These are phyloP conservation scores for Periphyllus acericola DNA, from an alignment of 2,888 invertebrate genomes.

Conservation along the genomic window DNA sequence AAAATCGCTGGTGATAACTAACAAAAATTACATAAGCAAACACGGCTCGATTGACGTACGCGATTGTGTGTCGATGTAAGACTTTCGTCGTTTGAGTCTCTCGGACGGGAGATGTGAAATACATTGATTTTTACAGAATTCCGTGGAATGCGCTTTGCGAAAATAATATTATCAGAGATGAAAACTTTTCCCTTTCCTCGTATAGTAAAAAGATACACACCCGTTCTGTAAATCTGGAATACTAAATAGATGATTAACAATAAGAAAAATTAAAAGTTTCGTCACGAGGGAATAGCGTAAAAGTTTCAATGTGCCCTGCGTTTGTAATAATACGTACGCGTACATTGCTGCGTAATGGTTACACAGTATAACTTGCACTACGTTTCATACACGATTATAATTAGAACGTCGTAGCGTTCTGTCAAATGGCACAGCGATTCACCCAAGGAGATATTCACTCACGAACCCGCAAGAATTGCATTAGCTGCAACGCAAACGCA, in stretches of 20 bases:
- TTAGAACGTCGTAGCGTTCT: neutral
- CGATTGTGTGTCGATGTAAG: neutral
- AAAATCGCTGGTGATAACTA: too few species aligned
- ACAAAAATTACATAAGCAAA: neutral
- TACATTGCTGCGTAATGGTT: neutral
- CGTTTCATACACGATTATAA: too few species aligned
- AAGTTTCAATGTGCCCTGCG: neutral
- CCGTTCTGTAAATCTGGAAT: neutral
- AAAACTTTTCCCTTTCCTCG: neutral
- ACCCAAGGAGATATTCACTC: neutral
- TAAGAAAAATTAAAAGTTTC: slow-evolving; percentile 34
- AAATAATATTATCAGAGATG: neutral
- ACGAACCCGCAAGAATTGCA: neutral
- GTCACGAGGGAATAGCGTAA: neutral
- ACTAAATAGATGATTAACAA: slow-evolving; percentile 8
- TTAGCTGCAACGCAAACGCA: neutral
- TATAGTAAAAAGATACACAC: neutral
- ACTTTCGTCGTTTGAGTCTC: neutral
- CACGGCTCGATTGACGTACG: neutral
- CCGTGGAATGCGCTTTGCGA: neutral
- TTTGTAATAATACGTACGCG: slow-evolving; percentile 8
- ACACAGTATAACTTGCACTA: too few species aligned
- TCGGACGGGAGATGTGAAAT: neutral
- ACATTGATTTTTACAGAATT: neutral
- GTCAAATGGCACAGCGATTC: neutral